Conservation (phyloP, 1,140 invertebrate species). For the Brachionus asplanchnoidis region DNA sequence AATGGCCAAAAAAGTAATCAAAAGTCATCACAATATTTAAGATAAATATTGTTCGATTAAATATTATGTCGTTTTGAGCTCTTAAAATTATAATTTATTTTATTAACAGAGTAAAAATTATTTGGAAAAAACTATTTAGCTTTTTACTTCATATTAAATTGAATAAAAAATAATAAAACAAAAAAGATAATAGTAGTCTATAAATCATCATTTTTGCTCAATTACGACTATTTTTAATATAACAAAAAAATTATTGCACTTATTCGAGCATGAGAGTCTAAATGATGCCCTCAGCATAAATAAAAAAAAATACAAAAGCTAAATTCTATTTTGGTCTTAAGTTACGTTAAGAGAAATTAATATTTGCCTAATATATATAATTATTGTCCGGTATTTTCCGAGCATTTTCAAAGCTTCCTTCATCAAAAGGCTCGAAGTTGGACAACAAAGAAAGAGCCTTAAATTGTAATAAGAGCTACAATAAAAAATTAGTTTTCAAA, state of each 20-base stretch:
- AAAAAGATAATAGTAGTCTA: neutral
- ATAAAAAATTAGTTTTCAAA: neutral
- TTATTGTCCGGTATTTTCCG: neutral
- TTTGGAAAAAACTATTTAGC: no score
- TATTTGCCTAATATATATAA: neutral
- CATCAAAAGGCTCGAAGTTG: neutral
- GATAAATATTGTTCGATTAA: no score
- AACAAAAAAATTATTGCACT: neutral
- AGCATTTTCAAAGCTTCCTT: neutral
- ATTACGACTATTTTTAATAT: neutral
- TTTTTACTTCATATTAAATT: no score
- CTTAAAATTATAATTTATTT: no score
- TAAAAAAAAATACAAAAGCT: neutral
- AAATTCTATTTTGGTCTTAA: neutral
- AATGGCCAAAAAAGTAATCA: no score
- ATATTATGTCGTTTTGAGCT: no score
- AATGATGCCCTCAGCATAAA: neutral
- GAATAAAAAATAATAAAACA: neutral
- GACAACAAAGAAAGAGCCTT: neutral
- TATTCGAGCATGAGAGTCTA: neutral
- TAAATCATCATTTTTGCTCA: neutral
- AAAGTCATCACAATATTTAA: no score
- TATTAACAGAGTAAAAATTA: no score
- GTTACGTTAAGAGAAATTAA: neutral
- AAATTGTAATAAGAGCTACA: neutral